These are phyloP conservation scores for Lasioglossum lativentre DNA, from an alignment of 2,888 invertebrate species.

Conservation along the genomic window DNA sequence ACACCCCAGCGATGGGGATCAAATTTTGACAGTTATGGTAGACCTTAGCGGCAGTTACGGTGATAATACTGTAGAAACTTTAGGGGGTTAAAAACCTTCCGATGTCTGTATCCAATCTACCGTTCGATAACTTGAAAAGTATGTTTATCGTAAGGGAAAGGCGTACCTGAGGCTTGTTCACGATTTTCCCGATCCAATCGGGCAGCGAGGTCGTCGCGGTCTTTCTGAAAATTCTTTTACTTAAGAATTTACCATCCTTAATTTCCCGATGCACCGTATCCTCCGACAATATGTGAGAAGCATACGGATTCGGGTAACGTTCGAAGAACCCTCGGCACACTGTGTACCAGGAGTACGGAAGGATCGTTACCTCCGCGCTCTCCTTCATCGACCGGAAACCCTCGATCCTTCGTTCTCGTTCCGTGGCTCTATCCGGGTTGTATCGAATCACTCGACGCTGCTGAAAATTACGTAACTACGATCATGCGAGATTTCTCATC, in stretches of 20 bases:
- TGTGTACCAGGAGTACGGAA: conserved; percentile 51
- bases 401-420: neutral
- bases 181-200: conserved; percentile 20
- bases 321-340: conserved; percentile 57
- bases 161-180: conserved; percentile 44
- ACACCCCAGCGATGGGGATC: too few species aligned
- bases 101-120: neutral
- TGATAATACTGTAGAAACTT: too few species aligned
- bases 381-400: conserved; percentile 49
- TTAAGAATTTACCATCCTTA: conserved; percentile 47
- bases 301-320: conserved; percentile 57
- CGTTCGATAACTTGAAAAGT: neutral
- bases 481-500: neutral
- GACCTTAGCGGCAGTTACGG: too few species aligned
- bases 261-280: conserved; percentile 58
- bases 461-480: neutral
- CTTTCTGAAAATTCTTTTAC: conserved; percentile 43
- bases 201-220: conserved; percentile 35
- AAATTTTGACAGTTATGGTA: neutral
- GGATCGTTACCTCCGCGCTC: conserved; percentile 39
- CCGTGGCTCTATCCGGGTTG: neutral
- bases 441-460: neutral
- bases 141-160: too few species aligned
- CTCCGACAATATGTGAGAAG: conserved; percentile 61
- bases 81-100: neutral